Conservation (phyloP, 2,888 invertebrate genomes). For the Drosophila lutescens region DNA sequence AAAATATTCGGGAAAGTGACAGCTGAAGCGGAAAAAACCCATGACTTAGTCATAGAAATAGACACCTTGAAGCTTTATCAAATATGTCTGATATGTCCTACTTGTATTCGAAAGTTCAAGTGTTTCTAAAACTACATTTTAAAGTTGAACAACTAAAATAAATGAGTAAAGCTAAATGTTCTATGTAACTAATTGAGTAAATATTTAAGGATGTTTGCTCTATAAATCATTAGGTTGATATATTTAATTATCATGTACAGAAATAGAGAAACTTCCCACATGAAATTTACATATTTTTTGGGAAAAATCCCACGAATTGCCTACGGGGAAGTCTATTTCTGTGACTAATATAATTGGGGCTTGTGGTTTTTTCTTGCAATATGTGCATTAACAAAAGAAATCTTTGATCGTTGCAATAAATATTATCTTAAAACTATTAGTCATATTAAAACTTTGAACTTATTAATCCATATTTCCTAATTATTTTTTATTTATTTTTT, state of each 20-base stretch:
- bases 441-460: too few species aligned
- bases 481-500: too few species aligned
- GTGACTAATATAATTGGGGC: not conserved
- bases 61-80: slow-evolving; percentile 9
- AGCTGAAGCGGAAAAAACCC: slow-evolving; percentile 39
- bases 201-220: not conserved
- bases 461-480: too few species aligned
- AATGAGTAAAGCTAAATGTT: not conserved
- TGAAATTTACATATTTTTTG: not conserved
- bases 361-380: not conserved
- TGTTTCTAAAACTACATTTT: too few species aligned
- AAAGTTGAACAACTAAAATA: too few species aligned
- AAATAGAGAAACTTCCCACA: not conserved
- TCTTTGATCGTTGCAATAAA: not conserved
- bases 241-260: not conserved
- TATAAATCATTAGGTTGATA: not conserved
- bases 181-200: not conserved
- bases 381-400: not conserved
- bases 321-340: not conserved
- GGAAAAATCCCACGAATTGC: not conserved
- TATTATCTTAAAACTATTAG: not conserved
- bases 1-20: slow-evolving; percentile 32
- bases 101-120: not conserved
- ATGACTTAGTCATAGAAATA: slow-evolving; percentile 50
- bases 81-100: not conserved